A percentile compares a stretch with the other conserved stretches of the same genome.
Conservation (phyloP, 2,113 vertebrate genomes). For the Oryzias javanicus region DNA sequence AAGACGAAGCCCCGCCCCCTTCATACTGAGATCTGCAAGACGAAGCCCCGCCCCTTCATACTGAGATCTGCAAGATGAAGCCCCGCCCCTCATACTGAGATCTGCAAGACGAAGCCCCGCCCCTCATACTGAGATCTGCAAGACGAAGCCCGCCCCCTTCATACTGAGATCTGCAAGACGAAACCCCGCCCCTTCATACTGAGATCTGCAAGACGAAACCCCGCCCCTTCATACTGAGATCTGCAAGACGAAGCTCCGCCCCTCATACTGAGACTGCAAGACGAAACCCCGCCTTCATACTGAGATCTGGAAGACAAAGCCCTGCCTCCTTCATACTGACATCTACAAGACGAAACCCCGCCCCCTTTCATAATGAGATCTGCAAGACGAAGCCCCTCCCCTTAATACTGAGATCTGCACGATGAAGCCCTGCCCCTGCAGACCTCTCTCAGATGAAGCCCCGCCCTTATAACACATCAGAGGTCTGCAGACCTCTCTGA, state of each 20-base stretch:
- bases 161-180: slow-evolving; percentile 45
- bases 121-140: neutral
- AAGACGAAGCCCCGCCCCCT: slow-evolving; percentile 9
- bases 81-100: neutral
- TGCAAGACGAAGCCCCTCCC: slow-evolving; percentile 7
- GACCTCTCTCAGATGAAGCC: slow-evolving; percentile 32
- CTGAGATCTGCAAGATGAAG: slow-evolving; percentile 14
- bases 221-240: slow-evolving; percentile 42
- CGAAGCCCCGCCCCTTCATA: slow-evolving; percentile 41
- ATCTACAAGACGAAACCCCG: slow-evolving; percentile 23
- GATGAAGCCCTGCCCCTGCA: too few species aligned
- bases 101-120: slow-evolving; percentile 25
- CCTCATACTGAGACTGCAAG: slow-evolving; percentile 47
- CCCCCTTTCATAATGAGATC: neutral
- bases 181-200: too few species aligned
- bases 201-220: slow-evolving; percentile 24
- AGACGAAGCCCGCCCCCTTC: slow-evolving; percentile 7
- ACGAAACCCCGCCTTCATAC: slow-evolving; percentile 45
- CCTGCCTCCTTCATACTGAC: too few species aligned
- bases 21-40: slow-evolving; percentile 49
- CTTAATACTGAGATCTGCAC: slow-evolving; percentile 39
- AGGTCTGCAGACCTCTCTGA: too few species aligned
- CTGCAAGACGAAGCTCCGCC: slow-evolving; percentile 21
- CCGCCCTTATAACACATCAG: too few species aligned
- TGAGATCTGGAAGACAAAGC: neutral